Base-by-base conservation (phyloP, 1,140 invertebrate species). In the Oncopeltus fasciatus region DNA sequence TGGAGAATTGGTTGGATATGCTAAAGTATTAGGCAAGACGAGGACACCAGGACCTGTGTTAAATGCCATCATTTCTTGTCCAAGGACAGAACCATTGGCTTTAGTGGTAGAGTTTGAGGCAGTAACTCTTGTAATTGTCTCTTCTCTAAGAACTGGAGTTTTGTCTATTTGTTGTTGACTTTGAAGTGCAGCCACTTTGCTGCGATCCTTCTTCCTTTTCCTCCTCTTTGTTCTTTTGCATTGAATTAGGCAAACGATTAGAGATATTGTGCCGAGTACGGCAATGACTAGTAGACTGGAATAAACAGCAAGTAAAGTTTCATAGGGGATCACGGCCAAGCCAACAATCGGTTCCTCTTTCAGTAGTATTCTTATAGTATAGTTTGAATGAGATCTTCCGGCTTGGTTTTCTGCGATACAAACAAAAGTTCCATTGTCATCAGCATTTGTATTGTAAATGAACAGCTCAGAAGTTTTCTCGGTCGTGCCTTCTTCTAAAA, bases 391-490 rank as follows among this genome's bases (percentile, higher is more conserved):
- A 0, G 81, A 77, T 58, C 75, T 80, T 16, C 90, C 90, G 0
- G 88, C 90, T 4, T 83, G 80, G 69, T 93, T 92, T 68, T 88
- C 85, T 0, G 88, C 89, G 1, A 84, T 74, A 69, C 89, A 92
- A 0, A 83, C 80, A 69, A 88, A 92, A 2, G 83, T 87, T 2
- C 89, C 89, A 66, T 90, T 89, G 62, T 87, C 84, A 62, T 85
- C 84, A 43, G 76, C 77, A 26, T 81, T 84, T 21, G 84, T 79
- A 70, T 87, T 86, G 65, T 82, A 83, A 67, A 88, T 86, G 69
- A 84, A 82, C 26, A 88, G 75, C 72, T 87, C 85, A 68, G 84
- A 86, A 62, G 80, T 80, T 71, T 87, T 86, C 68, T 86, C 83
- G 60, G 81, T 79, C 2, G 76, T 75, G 16, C 82, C 83, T 69